Conservation (phyloP, 2,797 vertebrate genomes). For the Schizothorax lantsangensis region DNA sequence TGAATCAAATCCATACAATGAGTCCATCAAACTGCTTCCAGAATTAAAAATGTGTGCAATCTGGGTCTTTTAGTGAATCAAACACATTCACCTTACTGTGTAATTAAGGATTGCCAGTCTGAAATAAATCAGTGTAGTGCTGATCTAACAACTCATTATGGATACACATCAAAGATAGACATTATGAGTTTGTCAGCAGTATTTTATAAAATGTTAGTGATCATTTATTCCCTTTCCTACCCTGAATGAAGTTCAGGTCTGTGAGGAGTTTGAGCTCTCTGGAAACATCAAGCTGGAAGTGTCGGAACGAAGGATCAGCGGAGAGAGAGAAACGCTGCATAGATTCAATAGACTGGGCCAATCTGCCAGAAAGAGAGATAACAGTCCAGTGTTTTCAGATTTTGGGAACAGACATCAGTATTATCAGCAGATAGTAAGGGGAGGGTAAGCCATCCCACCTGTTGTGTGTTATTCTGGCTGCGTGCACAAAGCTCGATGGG, state of each 20-base stretch:
- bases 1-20: too few species aligned
- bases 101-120: background rate
- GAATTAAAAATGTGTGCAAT: background rate
- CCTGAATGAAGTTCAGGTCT: conserved; percentile 90
- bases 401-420: background rate
- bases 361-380: conserved; percentile 71
- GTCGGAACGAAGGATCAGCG: conserved; percentile 89
- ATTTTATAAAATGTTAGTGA: background rate
- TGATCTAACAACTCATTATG: background rate
- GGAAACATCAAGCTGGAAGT: conserved; percentile 93
- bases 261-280: conserved; percentile 92
- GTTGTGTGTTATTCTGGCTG: conserved; percentile 90
- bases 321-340: conserved; percentile 90
- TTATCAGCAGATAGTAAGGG: background rate
- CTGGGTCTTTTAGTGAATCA: background rate
- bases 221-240: conserved; percentile 69
- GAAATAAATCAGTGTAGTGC: background rate
- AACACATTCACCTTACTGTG: background rate
- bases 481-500: conserved; percentile 93
- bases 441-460: conserved; percentile 74
- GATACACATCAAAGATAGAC: background rate
- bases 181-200: background rate
- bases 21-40: background rate
- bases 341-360: conserved; percentile 87
- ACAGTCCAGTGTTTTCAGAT: background rate